Percentiles rank a stretch among this genome's conserved stretches.
These are phyloP conservation scores for Catocala fraxini DNA, from an alignment of 2,888 invertebrate species.

Conservation along the genomic window DNA sequence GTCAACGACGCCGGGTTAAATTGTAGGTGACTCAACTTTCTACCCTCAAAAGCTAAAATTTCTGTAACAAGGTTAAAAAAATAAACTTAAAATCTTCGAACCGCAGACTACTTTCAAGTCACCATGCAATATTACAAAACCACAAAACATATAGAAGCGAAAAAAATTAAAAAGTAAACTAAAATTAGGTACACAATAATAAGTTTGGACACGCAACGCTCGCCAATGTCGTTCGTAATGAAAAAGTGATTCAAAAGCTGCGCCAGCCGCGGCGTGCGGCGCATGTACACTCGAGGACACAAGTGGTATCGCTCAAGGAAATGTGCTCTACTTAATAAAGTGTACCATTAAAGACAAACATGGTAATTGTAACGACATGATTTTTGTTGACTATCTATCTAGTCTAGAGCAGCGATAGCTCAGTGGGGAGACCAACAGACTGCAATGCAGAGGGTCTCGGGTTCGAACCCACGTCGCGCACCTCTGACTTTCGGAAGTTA, in stretches of 20 bases:
- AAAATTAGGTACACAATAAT: conserved; percentile 18
- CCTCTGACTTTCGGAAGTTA: too few relatives aligned
- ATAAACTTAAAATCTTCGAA: too few relatives aligned
- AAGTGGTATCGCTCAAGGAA: conserved; percentile 22
- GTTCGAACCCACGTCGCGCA: too few relatives aligned
- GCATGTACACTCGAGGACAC: conserved; percentile 16
- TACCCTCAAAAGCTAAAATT: too few relatives aligned
- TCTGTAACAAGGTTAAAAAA: too few relatives aligned
- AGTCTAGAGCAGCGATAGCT: too few relatives aligned
- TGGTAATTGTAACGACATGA: conserved; percentile 1
- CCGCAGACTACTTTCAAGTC: background rate
- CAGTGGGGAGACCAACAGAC: too few relatives aligned
- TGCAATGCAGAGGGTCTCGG: too few relatives aligned
- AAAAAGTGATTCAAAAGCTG: conserved; percentile 49
- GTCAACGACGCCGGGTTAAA: too few relatives aligned
- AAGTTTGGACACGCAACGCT: conserved; percentile 28
- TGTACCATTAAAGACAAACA: conserved; percentile 27
- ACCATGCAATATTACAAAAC: conserved; percentile 7
- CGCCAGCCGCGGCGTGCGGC: conserved; percentile 21
- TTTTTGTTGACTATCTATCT: too few relatives aligned
- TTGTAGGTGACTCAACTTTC: too few relatives aligned
- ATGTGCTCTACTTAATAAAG: background rate
- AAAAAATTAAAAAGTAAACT: conserved; percentile 25
- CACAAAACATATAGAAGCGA: conserved; percentile 6
- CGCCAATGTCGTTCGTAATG: conserved; percentile 32